A percentile compares a stretch with the other conserved stretches of the same genome.
Conservation (phyloP, 2,888 invertebrate genomes). For the Mesoligia furuncula region DNA sequence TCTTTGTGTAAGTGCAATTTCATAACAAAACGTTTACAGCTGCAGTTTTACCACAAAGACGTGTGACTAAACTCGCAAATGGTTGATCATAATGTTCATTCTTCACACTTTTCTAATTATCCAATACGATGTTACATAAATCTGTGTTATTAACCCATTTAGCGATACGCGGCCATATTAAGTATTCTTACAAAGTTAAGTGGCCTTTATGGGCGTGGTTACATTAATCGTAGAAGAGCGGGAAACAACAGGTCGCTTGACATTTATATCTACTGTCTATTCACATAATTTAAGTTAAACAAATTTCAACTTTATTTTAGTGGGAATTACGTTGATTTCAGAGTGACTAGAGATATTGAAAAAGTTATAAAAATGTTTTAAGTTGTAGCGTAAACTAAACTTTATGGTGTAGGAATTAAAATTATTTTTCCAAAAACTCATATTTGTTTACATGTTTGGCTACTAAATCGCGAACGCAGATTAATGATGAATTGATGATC, state of each 20-base stretch:
- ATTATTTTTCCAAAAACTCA: too few species aligned
- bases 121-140: slow-evolving; percentile 44
- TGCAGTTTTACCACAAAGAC: neutral
- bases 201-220: neutral
- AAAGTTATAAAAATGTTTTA: too few species aligned
- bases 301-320: too few species aligned
- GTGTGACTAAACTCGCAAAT: slow-evolving; percentile 12
- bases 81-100: neutral
- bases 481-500: neutral
- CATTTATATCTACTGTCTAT: neutral
- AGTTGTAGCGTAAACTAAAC: too few species aligned
- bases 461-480: too few species aligned
- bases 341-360: too few species aligned
- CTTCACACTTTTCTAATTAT: slow-evolving; percentile 37
- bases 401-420: too few species aligned
- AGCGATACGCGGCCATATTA: slow-evolving; percentile 20
- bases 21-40: neutral
- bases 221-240: neutral
- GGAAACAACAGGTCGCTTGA: neutral
- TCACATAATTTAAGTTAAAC: too few species aligned
- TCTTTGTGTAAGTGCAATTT: too few species aligned
- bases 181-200: slow-evolving; percentile 37
- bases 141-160: slow-evolving; percentile 52
- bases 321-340: too few species aligned
- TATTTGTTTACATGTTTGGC: too few species aligned